Percentiles rank a stretch among this genome's conserved stretches.
These are phyloP conservation scores for Tinea trinotella DNA, from an alignment of 2,888 invertebrate species.

Conservation along the genomic window DNA sequence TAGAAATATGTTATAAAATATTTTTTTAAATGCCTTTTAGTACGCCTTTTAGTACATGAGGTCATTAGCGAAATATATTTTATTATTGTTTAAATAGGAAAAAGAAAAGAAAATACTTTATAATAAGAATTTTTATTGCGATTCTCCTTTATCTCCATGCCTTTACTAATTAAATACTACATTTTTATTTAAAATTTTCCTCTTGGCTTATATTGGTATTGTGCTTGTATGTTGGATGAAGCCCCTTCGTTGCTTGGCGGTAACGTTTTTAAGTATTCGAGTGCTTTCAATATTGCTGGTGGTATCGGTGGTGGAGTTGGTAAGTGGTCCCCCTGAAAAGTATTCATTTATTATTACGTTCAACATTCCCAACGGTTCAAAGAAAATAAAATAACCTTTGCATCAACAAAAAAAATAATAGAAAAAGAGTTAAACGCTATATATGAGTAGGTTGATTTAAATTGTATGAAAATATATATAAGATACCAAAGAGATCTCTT, in stretches of 20 bases:
- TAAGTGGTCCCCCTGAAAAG: constrained; percentile 77
- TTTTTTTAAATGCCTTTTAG: no score
- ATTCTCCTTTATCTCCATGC: neutral
- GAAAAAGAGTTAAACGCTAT: no score
- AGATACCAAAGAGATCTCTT: no score
- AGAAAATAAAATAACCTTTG: no score
- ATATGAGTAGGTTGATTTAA: no score
- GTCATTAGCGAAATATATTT: no score
- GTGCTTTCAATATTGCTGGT: constrained; percentile 77
- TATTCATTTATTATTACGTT: neutral
- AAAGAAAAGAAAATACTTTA: neutral
- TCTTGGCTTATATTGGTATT: constrained; percentile 41
- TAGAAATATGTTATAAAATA: no score
- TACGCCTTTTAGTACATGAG: no score
- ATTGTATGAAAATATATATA: no score
- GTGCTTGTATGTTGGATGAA: constrained; percentile 46
- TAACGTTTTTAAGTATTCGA: constrained; percentile 74
- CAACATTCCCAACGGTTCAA: neutral
- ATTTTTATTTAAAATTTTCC: constrained; percentile 24
- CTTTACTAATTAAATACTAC: constrained; percentile 11
- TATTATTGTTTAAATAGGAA: neutral
- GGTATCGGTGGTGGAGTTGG: constrained; percentile 89
- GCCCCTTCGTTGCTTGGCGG: constrained; percentile 58
- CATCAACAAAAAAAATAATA: no score
- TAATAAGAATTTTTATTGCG: neutral